These are phyloP conservation scores for Platerodrilus igneus DNA, from an alignment of 2,888 invertebrate species.

Conservation along the genomic window DNA sequence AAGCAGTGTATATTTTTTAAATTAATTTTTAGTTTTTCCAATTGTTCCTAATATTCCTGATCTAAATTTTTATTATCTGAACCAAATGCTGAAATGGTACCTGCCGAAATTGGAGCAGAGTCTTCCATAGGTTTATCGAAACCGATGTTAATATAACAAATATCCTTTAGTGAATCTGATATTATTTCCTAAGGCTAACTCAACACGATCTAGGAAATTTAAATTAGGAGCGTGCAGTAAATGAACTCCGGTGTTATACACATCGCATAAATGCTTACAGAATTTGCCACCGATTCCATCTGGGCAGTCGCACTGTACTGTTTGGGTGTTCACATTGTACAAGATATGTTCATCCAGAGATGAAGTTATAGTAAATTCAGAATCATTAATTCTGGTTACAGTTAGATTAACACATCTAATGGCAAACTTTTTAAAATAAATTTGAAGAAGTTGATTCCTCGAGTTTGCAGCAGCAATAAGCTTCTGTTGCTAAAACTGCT, in stretches of 20 bases:
- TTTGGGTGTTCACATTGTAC: conserved; percentile 4
- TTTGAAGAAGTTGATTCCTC: too few species aligned
- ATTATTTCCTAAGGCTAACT: conserved; percentile 16
- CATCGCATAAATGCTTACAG: conserved; percentile 18
- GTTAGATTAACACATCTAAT: conserved; percentile 4
- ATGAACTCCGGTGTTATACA: conserved; percentile 17
- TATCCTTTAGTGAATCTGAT: too few species aligned
- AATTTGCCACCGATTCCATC: conserved; percentile 16
- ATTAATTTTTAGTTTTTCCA: too few species aligned
- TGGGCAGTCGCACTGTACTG: conserved; percentile 4
- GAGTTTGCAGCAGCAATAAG: too few species aligned
- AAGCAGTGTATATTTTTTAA: too few species aligned
- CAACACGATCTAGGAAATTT: conserved; percentile 17
- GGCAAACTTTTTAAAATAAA: conserved; percentile 7
- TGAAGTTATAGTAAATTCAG: conserved; percentile 5
- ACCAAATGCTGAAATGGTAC: too few species aligned
- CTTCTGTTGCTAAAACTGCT: too few species aligned
- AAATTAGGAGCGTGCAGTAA: conserved; percentile 15
- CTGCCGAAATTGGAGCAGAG: too few species aligned
- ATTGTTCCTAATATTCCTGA: too few species aligned
- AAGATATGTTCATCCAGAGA: conserved; percentile 5
- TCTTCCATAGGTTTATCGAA: too few species aligned
- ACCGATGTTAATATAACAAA: too few species aligned
- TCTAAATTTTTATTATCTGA: too few species aligned
- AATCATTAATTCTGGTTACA: conserved; percentile 3